These are phyloP conservation scores for Malacosoma neustria DNA, from an alignment of 2,888 invertebrate genomes.

Conservation along the genomic window DNA sequence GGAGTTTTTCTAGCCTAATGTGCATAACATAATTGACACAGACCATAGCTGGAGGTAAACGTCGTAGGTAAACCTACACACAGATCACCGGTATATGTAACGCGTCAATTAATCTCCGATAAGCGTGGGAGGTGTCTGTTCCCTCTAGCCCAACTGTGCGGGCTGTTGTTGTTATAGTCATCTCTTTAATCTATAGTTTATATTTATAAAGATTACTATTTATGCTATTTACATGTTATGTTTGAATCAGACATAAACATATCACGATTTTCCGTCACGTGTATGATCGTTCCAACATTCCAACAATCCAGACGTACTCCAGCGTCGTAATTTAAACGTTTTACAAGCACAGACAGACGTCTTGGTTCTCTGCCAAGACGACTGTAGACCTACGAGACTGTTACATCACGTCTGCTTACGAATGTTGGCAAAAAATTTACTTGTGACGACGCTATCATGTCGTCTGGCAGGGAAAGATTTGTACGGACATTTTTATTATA, in stretches of 20 bases:
- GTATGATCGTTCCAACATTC: conserved; percentile 4
- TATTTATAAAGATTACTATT: too few species aligned
- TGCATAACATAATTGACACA: too few species aligned
- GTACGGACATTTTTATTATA: not conserved
- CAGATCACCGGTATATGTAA: too few species aligned
- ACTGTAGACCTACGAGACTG: conserved; percentile 11
- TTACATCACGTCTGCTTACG: not conserved
- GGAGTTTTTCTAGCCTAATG: too few species aligned
- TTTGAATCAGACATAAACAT: not conserved
- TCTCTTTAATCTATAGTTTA: too few species aligned
- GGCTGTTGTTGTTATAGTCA: too few species aligned
- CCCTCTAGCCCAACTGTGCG: too few species aligned
- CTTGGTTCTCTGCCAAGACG: conserved; percentile 41
- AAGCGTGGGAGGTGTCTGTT: too few species aligned
- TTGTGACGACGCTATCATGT: not conserved
- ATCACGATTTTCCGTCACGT: not conserved
- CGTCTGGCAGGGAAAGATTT: not conserved
- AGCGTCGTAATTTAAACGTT: conserved; percentile 8
- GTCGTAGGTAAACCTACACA: too few species aligned
- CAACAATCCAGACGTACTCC: conserved; percentile 2
- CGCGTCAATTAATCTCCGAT: too few species aligned
- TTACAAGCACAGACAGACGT: conserved; percentile 26
- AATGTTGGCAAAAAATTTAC: not conserved
- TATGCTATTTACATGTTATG: too few species aligned
- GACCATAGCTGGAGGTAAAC: too few species aligned